Evolutionary conservation across 2,113 vertebrate species (phyloP), one percentile per base, ranked within the genome.

Genomic region (Hippocampus abdominalis): DNA sequence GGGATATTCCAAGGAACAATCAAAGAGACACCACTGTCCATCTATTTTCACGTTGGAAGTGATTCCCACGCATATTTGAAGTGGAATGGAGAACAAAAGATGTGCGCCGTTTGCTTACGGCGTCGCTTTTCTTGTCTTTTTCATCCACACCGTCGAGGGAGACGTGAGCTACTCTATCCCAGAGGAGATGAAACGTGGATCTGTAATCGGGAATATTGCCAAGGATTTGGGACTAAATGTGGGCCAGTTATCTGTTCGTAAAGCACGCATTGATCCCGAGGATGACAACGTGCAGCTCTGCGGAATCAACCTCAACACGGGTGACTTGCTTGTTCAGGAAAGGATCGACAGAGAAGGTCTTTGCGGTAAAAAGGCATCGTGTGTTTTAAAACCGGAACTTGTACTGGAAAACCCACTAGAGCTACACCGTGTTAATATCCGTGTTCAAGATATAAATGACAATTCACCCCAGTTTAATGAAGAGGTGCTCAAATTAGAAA

Each of bases 391-490:
- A 36, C 85, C 90, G 40, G 91, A 94, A 56, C 76, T 94, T 1
- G 81, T 94, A 2, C 9, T 88, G 21, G 91, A 93, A 0, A 90
- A 90, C 49, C 86, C 88, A 1, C 79, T 91, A 44, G 93, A 94
- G 53, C 74, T 93, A 0, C 83, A 89, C 0, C 71, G 81, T 2
- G 49, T 89, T 16, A 80, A 1, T 4, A 84, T 94, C 6, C 87
- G 88, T 57, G 79, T 94, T 66, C 76, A 76, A 3, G 93, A 94
- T 71, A 79, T 95, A 4, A 94, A 94, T 71, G 93, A 94, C 4
- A 92, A 94, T 59, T 39, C 84, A 0, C 93, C 93, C 0, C 72
- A 63, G 1, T 94, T 94, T 81, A 64, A 65, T 0, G 89, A 74
- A 3, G 74, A 74, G 0, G 16, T 7, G 0, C 84, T 90, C 0